A percentile compares a stretch with the other conserved stretches of the same genome.
Evolutionary conservation across 2,113 vertebrate genomes (phyloP).

Genomic region (Petroica traversi): DNA sequence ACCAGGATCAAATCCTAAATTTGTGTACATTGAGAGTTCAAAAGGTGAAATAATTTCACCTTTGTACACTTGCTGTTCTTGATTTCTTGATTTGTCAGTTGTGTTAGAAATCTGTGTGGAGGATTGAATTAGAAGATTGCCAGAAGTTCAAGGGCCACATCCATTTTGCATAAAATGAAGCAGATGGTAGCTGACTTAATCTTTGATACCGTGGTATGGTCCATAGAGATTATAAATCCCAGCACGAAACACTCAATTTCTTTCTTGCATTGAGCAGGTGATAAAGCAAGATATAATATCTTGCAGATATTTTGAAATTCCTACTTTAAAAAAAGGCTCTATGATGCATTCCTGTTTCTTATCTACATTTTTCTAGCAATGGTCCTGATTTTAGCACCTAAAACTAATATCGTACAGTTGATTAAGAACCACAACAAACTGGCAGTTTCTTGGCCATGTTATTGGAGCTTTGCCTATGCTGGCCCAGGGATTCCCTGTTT

Average conservation of each 20-base stretch:
- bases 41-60: conserved; percentile 24
- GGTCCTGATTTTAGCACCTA: background rate
- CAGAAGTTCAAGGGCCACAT: conserved; percentile 47
- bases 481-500: background rate
- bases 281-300: background rate
- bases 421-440: background rate
- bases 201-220: background rate
- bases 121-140: conserved; percentile 24
- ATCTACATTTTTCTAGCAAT: background rate
- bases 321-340: background rate
- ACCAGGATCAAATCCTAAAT: background rate
- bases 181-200: conserved; percentile 60
- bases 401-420: background rate
- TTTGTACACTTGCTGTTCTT: background rate
- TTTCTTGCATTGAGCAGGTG: background rate
- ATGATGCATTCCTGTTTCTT: background rate
- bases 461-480: background rate
- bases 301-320: background rate
- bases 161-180: conserved; percentile 59
- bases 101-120: background rate
- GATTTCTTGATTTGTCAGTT: background rate
- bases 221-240: conserved; percentile 47
- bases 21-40: background rate
- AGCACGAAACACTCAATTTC: background rate
- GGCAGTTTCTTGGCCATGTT: background rate